These are phyloP conservation scores for Camponotus fellah DNA, from an alignment of 2,888 invertebrate genomes.

Conservation along the genomic window DNA sequence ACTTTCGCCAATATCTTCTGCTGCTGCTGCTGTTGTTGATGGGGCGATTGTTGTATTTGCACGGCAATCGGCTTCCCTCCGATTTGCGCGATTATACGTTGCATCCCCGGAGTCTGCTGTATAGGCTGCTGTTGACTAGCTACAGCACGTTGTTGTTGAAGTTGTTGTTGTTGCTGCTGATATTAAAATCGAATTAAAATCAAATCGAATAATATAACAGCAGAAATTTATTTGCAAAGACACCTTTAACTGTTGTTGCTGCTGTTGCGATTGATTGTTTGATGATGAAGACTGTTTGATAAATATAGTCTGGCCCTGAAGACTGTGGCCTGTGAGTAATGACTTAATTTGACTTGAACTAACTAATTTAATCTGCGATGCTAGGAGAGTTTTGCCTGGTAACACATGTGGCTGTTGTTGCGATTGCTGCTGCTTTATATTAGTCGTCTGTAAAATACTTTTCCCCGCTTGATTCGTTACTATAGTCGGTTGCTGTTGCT, in stretches of 20 bases:
- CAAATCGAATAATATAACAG: background rate
- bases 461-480: conserved; percentile 79
- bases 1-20: conserved; percentile 90
- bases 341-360: conserved; percentile 85
- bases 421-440: conserved; percentile 79
- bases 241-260: conserved; percentile 86
- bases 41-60: conserved; percentile 86
- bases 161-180: conserved; percentile 85
- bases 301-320: conserved; percentile 85
- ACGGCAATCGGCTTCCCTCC: conserved; percentile 86
- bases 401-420: conserved; percentile 80
- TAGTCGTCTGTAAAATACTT: conserved; percentile 80
- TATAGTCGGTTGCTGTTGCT: conserved; percentile 76
- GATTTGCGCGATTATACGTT: conserved; percentile 84
- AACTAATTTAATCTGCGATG: conserved; percentile 84
- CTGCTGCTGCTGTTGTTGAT: conserved; percentile 85
- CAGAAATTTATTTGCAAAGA: conserved; percentile 59
- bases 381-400: conserved; percentile 83
- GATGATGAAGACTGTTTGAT: conserved; percentile 84
- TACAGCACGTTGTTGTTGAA: conserved; percentile 82
- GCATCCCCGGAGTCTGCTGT: conserved; percentile 82
- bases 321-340: conserved; percentile 83
- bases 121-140: conserved; percentile 82
- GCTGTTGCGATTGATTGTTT: conserved; percentile 77
- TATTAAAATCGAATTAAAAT: conserved; percentile 66